Evolutionary conservation across 2,113 vertebrate genomes (phyloP).

Genomic region (Ascaphus truei): DNA sequence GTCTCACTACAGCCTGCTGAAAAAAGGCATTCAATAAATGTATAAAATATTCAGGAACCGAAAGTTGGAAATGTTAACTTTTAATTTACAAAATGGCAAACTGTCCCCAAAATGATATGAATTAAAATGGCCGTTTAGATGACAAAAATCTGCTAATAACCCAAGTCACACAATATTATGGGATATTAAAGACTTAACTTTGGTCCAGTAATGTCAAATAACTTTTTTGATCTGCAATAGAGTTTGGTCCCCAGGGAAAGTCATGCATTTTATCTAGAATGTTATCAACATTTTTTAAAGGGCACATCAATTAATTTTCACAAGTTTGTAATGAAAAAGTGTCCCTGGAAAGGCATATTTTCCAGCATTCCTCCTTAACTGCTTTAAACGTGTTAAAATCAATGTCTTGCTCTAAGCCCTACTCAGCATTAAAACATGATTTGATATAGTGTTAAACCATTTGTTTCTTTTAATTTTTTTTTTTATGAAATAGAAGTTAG

Average conservation of each 20-base stretch:
- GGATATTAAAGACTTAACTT: not conserved
- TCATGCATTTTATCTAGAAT: not conserved
- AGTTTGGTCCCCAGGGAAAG: not conserved
- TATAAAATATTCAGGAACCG: not conserved
- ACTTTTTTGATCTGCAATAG: not conserved
- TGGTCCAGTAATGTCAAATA: not conserved
- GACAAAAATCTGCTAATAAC: not conserved
- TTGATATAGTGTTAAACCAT: not conserved
- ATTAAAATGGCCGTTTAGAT: not conserved
- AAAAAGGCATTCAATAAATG: too few relatives aligned
- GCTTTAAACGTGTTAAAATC: not conserved
- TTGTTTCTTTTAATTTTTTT: too few relatives aligned
- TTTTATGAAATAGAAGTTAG: too few relatives aligned
- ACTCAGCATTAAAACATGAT: slow-evolving; percentile 8
- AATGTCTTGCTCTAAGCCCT: not conserved
- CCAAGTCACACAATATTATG: not conserved
- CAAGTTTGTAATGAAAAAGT: not conserved
- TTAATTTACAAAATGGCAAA: slow-evolving; percentile 5
- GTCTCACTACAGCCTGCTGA: too few relatives aligned
- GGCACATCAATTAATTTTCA: slow-evolving; percentile 2
- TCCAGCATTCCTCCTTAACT: not conserved
- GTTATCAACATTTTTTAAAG: not conserved
- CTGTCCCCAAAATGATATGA: not conserved
- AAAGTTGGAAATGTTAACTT: not conserved
- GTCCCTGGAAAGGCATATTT: not conserved